Evolutionary conservation across 2,113 vertebrate species (phyloP).

Genomic region (Microtus oregoni): DNA sequence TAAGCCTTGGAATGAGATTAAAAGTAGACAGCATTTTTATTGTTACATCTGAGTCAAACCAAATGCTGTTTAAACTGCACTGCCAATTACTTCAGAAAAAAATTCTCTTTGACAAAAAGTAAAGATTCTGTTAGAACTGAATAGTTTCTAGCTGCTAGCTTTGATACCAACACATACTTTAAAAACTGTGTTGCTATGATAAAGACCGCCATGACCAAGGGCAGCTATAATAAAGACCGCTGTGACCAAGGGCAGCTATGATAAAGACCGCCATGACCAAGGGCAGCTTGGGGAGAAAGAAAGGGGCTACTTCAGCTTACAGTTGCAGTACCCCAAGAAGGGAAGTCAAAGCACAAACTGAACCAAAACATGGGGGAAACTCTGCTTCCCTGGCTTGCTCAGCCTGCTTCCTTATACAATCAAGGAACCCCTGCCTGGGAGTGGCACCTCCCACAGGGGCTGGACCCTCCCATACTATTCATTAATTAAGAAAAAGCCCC

Average conservation of each 20-base stretch:
- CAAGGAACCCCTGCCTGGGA: background rate
- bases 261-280: too few relatives aligned
- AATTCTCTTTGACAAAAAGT: background rate
- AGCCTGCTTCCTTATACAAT: background rate
- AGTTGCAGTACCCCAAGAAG: background rate
- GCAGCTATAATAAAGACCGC: too few relatives aligned
- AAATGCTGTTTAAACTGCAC: background rate
- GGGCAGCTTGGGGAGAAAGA: too few relatives aligned
- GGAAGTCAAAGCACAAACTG: background rate
- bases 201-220: too few relatives aligned
- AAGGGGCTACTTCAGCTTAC: too few relatives aligned
- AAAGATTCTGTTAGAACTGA: background rate
- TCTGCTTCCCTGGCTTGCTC: background rate
- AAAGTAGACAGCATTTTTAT: background rate
- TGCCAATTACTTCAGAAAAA: background rate
- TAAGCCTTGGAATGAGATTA: conserved; percentile 18
- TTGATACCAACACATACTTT: background rate
- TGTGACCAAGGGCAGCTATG: too few relatives aligned
- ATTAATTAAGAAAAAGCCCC: background rate
- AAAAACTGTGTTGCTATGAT: too few relatives aligned
- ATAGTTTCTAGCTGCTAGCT: background rate
- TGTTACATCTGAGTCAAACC: background rate
- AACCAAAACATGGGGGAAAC: background rate
- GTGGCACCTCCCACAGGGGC: too few relatives aligned
- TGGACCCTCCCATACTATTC: background rate